Base-by-base conservation (phyloP, 2,113 vertebrate genomes). In the Garra rufa region DNA sequence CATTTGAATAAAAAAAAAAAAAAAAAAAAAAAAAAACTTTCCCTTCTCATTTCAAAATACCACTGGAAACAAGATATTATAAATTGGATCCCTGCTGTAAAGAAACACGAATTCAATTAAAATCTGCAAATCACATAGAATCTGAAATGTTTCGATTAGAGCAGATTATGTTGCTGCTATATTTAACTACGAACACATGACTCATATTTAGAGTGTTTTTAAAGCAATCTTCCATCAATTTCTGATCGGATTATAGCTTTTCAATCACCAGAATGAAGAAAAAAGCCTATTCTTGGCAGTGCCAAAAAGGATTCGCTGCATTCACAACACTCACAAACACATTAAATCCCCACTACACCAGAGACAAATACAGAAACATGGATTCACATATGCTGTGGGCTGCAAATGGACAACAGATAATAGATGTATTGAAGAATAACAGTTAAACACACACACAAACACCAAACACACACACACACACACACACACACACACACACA, bases 231-330 rank as follows among this genome's bases (percentile, higher is more conserved):
- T 41, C 24, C 43, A 74, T 83, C 55, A 9, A 52, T 43, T 78
- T 61, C 34, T 77, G 76, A 77, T 76, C 52, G 6, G n/a, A 78
- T 78, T 78, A 50, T n/a, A 55, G 59, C 59, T 63, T 8, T 48
- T 83, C 57, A 83, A 65, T 75, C 70, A 63, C 21, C 41, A 43
- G 9, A 14, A 44, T 73, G 5, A 26, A 73, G 41, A 24, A 73
- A 76, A 76, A 17, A 14, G 34, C 6, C 59, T 46, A 83, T 80
- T 87, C 30, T 34, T 50, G 88, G 83, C 4, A 8, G 17, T 86
- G 59, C 89, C 75, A 76, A 73, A 89, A 87, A 76, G 85, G 88
- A 93, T 92, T 92, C 41, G 8, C 43, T 41, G n/a, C 82, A 86
- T 44, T 81, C 26, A 81, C 8, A 67, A 70, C 13, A 85, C 50